These are phyloP conservation scores for Mobula birostris DNA, from an alignment of 2,113 vertebrate genomes.

Conservation along the genomic window DNA sequence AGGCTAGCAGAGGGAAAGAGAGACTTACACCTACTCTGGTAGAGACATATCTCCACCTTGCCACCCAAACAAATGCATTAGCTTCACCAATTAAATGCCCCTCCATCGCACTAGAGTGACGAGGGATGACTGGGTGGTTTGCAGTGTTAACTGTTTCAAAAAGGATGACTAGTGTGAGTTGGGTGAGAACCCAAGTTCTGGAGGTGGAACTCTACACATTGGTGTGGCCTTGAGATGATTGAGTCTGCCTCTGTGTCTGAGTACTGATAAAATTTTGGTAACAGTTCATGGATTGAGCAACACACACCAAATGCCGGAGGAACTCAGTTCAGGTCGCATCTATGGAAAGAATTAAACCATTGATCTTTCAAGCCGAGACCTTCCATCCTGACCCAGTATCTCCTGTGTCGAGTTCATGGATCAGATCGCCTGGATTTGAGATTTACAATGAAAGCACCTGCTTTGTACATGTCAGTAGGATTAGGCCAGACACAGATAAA, in stretches of 20 bases:
- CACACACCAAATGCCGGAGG: too few relatives aligned
- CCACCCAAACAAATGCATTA: background rate
- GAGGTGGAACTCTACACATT: background rate
- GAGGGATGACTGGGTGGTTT: background rate
- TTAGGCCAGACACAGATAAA: too few relatives aligned
- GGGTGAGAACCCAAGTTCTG: background rate
- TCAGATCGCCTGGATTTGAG: background rate
- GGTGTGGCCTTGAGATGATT: background rate
- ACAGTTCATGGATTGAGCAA: background rate
- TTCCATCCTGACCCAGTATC: too few relatives aligned
- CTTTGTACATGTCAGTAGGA: too few relatives aligned
- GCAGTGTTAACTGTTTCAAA: too few relatives aligned
- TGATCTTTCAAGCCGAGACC: too few relatives aligned
- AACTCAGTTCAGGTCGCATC: too few relatives aligned
- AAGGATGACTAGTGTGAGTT: background rate
- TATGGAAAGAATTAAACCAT: too few relatives aligned
- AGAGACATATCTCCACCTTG: too few relatives aligned
- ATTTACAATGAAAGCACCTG: background rate
- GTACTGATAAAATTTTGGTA: background rate
- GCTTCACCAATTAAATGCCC: background rate
- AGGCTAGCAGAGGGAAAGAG: too few relatives aligned
- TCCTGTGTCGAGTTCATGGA: too few relatives aligned
- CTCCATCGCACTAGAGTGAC: background rate
- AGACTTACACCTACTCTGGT: too few relatives aligned
- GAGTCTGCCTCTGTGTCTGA: background rate